Evolutionary conservation across 2,797 vertebrate species (phyloP).

Genomic region (Oreortyx pictus): DNA sequence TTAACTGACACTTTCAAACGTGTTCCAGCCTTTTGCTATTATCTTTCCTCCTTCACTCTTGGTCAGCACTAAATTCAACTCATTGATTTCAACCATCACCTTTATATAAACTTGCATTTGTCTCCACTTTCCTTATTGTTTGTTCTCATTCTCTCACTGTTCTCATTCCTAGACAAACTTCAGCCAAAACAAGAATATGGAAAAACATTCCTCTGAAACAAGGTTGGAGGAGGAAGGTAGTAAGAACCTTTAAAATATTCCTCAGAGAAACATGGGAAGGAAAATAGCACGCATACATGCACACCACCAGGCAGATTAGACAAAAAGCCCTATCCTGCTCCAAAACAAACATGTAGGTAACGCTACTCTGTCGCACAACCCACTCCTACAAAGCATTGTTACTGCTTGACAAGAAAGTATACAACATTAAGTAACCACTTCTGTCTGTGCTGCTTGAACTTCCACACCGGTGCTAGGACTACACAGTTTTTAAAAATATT

Average conservation of each 20-base stretch:
- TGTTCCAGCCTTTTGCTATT: not conserved
- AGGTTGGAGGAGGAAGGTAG: rapidly evolving
- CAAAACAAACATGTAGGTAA: not conserved
- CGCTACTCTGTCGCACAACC: not conserved
- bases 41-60: not conserved
- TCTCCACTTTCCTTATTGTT: not conserved
- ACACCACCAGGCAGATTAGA: not conserved
- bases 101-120: not conserved
- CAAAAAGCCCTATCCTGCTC: not conserved
- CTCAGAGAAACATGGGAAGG: not conserved
- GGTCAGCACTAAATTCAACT: not conserved
- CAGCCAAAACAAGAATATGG: not conserved
- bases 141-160: rapidly evolving
- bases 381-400: not conserved
- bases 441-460: not conserved
- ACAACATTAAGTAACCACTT: not conserved
- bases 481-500: not conserved
- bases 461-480: not conserved
- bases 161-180: not conserved
- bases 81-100: not conserved
- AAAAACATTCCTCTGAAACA: not conserved
- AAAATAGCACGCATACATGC: not conserved
- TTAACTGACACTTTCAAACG: not conserved
- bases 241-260: not conserved
- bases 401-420: not conserved